Base-by-base conservation (phyloP, 2,113 vertebrate species). In the Rana temporaria region DNA sequence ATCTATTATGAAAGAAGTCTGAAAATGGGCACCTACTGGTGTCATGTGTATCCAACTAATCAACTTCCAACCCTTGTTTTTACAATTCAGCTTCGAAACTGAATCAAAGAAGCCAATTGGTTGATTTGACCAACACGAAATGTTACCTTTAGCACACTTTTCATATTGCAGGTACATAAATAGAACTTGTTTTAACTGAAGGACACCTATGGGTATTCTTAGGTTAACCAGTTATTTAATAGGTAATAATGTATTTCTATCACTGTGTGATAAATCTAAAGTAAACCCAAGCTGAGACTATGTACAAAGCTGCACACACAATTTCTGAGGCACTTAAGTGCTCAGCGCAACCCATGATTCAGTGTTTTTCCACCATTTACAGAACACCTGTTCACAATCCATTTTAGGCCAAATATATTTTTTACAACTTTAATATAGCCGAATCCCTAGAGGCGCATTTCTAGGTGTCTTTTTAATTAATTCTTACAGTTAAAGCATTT, bases 321-420 rank as follows among this genome's bases (percentile, higher is more conserved):
- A 75, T 42, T 60, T 77, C 60, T 8, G 60, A 52, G 38, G 34
- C 60, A 77, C 59, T 53, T 77, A 19, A 48, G 42, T 77, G 59
- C 60, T 63, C 59, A 77, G 34, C 34, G 64, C 74, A 77, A 65
- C 42, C 24, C 60, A 65, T 77, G 59, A 64, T 77, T 77, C 74
- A 65, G 22, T 63, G 14, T 76, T 76, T 76, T 77, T 77, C 74
- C 74, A 77, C 38, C 22, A 77, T 77, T 77, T 77, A 88, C 89
- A 84, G 89, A 90, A 87, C 93, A 92, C 90, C 91, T 94, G 92
- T 73, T 91, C 90, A 88, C 87, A 87, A 87, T 93, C 92, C 92
- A 92, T 93, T 91, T 90, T 26, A 73, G 86, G 84, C 85, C 82
- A 87, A 87, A 74, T 78, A 55, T 78, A 78, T 78, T 78, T 84